A percentile compares a stretch with the other conserved stretches of the same genome.
Conservation (phyloP, 2,888 invertebrate genomes). For the Pandemis cinnamomeana region DNA sequence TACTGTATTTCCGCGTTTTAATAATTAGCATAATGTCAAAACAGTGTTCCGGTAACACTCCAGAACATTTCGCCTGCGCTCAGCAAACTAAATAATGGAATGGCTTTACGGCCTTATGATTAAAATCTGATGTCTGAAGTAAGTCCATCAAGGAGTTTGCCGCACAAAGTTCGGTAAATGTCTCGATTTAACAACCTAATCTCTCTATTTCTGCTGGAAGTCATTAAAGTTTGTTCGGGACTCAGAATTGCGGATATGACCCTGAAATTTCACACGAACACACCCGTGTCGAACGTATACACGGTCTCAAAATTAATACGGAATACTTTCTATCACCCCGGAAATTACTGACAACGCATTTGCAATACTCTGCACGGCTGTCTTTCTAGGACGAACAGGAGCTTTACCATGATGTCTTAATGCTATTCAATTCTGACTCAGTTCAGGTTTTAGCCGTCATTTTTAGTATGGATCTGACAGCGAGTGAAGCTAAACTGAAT, state of each 20-base stretch:
- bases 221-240: slow-evolving; percentile 65
- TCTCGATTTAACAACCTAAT: slow-evolving; percentile 45
- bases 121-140: slow-evolving; percentile 38
- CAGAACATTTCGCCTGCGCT: not conserved
- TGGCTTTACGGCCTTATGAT: slow-evolving; percentile 26
- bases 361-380: no score
- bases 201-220: slow-evolving; percentile 48
- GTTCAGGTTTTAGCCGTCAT: no score
- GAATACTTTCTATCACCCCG: no score
- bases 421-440: no score
- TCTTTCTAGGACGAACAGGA: no score
- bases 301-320: no score
- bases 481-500: no score
- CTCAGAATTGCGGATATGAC: slow-evolving; percentile 56
- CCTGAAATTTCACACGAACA: slow-evolving; percentile 53
- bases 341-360: no score
- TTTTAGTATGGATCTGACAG: no score
- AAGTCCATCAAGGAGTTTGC: slow-evolving; percentile 29
- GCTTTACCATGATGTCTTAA: no score
- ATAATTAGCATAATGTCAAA: not conserved
- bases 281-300: not conserved
- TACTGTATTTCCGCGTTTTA: not conserved
- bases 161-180: slow-evolving; percentile 31
- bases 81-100: slow-evolving; percentile 21
- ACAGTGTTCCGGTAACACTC: not conserved